A percentile compares a stretch with the other conserved stretches of the same genome.
Evolutionary conservation across 2,113 vertebrate species (phyloP).

Genomic region (Capra hircus): DNA sequence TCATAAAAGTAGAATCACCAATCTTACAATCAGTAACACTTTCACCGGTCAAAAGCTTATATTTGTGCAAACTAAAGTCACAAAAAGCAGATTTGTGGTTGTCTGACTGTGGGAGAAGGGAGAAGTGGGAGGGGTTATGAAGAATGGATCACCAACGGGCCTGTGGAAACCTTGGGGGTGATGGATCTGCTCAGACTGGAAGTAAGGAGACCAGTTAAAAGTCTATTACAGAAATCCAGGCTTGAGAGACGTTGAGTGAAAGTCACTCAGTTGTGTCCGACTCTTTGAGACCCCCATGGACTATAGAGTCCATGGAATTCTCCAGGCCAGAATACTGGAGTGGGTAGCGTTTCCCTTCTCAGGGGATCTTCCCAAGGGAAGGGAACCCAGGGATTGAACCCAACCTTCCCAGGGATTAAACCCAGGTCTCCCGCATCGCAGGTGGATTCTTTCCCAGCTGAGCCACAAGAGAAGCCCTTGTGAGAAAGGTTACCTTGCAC

Average conservation of each 20-base stretch:
- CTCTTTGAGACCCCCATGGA: not conserved
- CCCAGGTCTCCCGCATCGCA: accelerated
- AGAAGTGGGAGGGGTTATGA: not conserved
- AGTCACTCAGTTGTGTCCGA: not conserved
- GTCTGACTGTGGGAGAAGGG: not conserved
- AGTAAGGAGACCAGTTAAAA: not conserved
- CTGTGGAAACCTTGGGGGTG: not conserved
- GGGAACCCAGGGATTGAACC: not conserved
- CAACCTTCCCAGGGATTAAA: not conserved
- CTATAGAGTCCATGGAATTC: not conserved
- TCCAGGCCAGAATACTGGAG: not conserved
- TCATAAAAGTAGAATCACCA: not conserved
- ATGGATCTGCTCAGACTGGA: not conserved
- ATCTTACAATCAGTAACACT: not conserved
- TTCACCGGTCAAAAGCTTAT: not conserved
- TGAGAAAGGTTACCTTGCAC: not conserved
- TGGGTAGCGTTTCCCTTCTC: not conserved
- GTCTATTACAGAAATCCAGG: not conserved
- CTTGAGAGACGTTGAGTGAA: not conserved
- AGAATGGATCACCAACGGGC: not conserved
- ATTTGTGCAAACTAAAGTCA: not conserved
- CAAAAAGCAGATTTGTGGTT: not conserved
- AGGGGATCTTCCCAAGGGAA: not conserved
- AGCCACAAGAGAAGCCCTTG: not conserved
- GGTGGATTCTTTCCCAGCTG: not conserved